Conservation (phyloP, 2,888 invertebrate species). For the Torymus aiolomorphi region DNA sequence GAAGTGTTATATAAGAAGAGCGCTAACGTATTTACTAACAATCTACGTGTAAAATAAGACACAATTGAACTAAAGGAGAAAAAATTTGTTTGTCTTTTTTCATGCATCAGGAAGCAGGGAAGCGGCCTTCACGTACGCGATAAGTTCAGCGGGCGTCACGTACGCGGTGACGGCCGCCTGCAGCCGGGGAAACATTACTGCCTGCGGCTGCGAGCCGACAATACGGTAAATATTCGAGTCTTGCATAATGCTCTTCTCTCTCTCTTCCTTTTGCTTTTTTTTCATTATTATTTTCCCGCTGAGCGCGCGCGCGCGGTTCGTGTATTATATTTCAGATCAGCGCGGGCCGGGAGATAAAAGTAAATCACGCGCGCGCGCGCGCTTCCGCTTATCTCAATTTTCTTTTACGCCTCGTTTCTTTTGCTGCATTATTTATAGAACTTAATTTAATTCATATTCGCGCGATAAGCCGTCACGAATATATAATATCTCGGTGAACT, state of each 20-base stretch:
- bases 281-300: too few relatives aligned
- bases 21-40: too few relatives aligned
- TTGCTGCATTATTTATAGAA: not conserved
- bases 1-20: too few relatives aligned
- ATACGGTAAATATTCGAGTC: slow-evolving; percentile 67
- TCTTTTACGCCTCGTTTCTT: not conserved
- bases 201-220: slow-evolving; percentile 84
- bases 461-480: too few relatives aligned
- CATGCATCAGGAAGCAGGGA: slow-evolving; percentile 87
- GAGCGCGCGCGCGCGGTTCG: too few relatives aligned
- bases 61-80: too few relatives aligned
- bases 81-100: slow-evolving; percentile 50
- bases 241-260: slow-evolving; percentile 40
- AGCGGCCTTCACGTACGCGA: slow-evolving; percentile 95
- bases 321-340: not conserved
- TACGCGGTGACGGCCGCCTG: slow-evolving; percentile 94
- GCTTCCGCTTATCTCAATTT: not conserved
- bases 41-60: too few relatives aligned
- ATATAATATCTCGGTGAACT: too few relatives aligned
- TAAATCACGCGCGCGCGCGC: not conserved
- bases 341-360: not conserved
- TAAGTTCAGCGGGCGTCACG: slow-evolving; percentile 94
- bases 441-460: too few relatives aligned
- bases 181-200: slow-evolving; percentile 90
- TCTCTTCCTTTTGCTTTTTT: slow-evolving; percentile 6